Percentiles rank a stretch among this genome's conserved stretches.
phyloP scores from a whole-genome alignment of 2,888 invertebrate species.

The Lamproptera curius region DNA sequence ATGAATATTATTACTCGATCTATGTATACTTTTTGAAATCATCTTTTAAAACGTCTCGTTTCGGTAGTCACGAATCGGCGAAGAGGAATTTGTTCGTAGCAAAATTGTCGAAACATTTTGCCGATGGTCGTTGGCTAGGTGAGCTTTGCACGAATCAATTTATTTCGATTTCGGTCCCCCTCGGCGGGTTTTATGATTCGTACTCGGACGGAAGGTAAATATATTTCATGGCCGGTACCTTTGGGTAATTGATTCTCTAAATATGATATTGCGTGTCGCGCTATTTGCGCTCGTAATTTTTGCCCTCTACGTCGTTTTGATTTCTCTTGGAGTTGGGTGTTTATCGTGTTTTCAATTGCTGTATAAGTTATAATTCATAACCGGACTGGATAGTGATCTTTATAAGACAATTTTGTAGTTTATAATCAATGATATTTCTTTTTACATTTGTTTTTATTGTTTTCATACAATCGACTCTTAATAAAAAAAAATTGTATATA shows the following conservation, averaged over 20 bases:
- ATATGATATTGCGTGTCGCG: constrained; percentile 52
- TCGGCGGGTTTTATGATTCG: constrained; percentile 18
- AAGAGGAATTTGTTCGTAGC: no score
- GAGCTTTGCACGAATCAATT: constrained; percentile 19
- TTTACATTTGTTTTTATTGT: no score
- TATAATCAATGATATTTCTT: not conserved
- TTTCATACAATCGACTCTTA: no score
- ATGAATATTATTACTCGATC: no score
- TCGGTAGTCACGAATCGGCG: no score
- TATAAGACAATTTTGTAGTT: not conserved
- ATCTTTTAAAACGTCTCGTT: no score
- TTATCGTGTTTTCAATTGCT: constrained; percentile 11
- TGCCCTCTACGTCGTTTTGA: constrained; percentile 26
- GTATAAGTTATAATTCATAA: constrained; percentile 1
- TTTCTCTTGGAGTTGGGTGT: constrained; percentile 25
- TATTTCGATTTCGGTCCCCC: constrained; percentile 17
- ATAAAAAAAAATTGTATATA: no score
- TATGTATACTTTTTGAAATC: no score
- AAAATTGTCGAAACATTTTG: constrained; percentile 1
- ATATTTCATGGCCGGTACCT: constrained; percentile 16
- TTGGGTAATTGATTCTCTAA: constrained; percentile 49
- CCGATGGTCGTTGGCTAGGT: not conserved
- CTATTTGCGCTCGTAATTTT: constrained; percentile 33
- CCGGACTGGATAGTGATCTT: not conserved
- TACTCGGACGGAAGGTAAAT: constrained; percentile 21